Evolutionary conservation across 1,140 invertebrate species (phyloP), one percentile per base, ranked within the genome.

Genomic region (Zaprionus davidi): DNA sequence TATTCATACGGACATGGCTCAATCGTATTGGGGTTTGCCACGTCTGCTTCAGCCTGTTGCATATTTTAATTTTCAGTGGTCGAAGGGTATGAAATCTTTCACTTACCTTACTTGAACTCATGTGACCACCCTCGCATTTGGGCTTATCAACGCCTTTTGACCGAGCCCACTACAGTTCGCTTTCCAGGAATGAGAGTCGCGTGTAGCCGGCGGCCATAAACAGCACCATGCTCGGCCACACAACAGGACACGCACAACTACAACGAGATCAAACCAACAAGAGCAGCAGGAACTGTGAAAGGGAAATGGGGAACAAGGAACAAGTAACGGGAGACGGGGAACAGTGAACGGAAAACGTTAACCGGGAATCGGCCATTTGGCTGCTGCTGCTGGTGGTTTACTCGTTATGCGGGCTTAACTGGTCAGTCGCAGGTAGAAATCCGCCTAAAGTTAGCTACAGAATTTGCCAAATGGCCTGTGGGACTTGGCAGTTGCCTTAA

Each of bases 371-470:
- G 64, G 53, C 69, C 81, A 67, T 53, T 56, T 44, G 44, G 53
- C 70, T 71, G 57, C 41, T 46, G 41, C 41, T 46, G 38, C 9
- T 56, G 70, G 41, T 78, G 82, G 82, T 64, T 81, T 81, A 84
- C 78, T 71, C 71, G 73, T 76, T 78, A 84, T 84, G 82, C 82
- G 78, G 78, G 82, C 65, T 71, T 73, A 58, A 41, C 70, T 57
- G 64, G 64, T 36, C 55, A 68, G 55, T 36, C 20, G 28, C 66
- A 59, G 56, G 28, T 13, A 28, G 55, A 20, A 55, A 44, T 31
- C 63, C 34, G n/a, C 34, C 36, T 36, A 60, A 41, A 41, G 36
- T 31, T 64, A 36, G 22, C 49, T n/a, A 13, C 13, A 44, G 60
- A 57, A n/a, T 41, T 31, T 13, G 11, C 17, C 55, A 9, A 44